Evolutionary conservation across 2,797 vertebrate genomes (phyloP).

Genomic region (Etheostoma perlongum): DNA sequence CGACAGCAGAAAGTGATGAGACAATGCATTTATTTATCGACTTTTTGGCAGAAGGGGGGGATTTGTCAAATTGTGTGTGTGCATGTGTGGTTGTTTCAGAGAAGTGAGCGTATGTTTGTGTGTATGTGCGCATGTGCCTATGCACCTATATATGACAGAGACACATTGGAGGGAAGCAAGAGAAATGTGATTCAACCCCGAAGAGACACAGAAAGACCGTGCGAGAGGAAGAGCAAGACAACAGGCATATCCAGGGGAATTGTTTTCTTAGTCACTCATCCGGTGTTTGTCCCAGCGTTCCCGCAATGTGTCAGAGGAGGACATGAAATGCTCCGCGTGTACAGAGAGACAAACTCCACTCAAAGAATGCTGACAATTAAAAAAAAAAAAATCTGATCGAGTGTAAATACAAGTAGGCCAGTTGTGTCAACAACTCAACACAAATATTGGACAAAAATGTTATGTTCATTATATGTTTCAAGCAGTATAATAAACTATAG

Average conservation of each 20-base stretch:
- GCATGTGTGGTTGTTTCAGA: conserved; percentile 32
- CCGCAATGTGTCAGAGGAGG: conserved; percentile 61
- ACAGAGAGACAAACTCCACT: conserved; percentile 51
- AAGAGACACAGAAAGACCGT: conserved; percentile 52
- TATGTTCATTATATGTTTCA: neutral
- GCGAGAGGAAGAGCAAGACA: conserved; percentile 62
- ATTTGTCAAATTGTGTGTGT: conserved; percentile 64
- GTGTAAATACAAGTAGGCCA: conserved; percentile 60
- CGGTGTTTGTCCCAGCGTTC: conserved; percentile 72
- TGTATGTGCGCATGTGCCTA: conserved; percentile 29
- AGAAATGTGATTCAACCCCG: conserved; percentile 71
- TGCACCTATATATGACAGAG: conserved; percentile 71
- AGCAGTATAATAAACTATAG: too few species aligned
- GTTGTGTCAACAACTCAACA: conserved; percentile 38
- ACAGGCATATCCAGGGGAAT: conserved; percentile 72
- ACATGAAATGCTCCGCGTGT: conserved; percentile 67
- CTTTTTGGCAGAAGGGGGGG: conserved; percentile 76
- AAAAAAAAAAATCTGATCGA: conserved; percentile 48
- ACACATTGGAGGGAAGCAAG: conserved; percentile 58
- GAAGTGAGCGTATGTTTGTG: conserved; percentile 15
- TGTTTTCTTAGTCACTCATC: conserved; percentile 81
- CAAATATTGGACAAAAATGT: conserved; percentile 17
- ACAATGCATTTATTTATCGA: conserved; percentile 86
- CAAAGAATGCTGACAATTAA: conserved; percentile 56
- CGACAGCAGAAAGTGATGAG: conserved; percentile 86